Conservation (phyloP, 2,888 invertebrate genomes). For the Candidula unifasciata region DNA sequence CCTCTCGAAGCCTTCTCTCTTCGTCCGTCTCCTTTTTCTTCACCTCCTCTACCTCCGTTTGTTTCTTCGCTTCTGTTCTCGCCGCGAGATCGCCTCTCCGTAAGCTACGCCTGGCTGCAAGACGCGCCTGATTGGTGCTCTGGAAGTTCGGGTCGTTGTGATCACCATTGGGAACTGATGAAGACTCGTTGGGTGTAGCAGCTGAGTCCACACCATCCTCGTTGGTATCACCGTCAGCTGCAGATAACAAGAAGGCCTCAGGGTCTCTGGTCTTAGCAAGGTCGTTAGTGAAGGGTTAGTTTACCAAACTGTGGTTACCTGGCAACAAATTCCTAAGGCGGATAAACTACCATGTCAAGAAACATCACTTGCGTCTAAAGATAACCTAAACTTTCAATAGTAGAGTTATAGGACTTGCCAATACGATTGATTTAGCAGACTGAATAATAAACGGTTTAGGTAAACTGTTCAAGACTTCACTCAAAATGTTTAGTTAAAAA, state of each 20-base stretch:
- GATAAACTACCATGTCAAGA: not conserved
- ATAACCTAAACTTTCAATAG: too few species aligned
- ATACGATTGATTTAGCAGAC: too few species aligned
- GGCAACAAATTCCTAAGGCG: not conserved
- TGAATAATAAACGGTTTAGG: too few species aligned
- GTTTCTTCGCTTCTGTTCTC: slow-evolving; percentile 29
- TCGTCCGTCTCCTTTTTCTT: not conserved
- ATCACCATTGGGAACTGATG: slow-evolving; percentile 10
- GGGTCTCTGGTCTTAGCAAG: not conserved
- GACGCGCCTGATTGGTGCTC: not conserved
- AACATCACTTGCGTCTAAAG: too few species aligned
- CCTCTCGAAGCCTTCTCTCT: slow-evolving; percentile 9
- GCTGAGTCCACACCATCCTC: not conserved
- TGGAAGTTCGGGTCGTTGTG: not conserved
- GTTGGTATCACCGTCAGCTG: slow-evolving; percentile 21
- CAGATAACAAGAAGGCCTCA: slow-evolving; percentile 13
- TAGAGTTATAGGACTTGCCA: too few species aligned
- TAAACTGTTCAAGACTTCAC: too few species aligned
- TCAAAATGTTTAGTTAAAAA: too few species aligned
- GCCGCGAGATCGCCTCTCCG: slow-evolving; percentile 36
- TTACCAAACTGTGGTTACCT: not conserved
- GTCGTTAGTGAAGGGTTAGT: not conserved
- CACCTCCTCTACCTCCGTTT: not conserved
- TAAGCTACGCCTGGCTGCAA: slow-evolving; percentile 18
- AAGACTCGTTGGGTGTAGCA: too few species aligned